Evolutionary conservation across 2,797 vertebrate species (phyloP).

Genomic region (Coccyzus lansbergi): DNA sequence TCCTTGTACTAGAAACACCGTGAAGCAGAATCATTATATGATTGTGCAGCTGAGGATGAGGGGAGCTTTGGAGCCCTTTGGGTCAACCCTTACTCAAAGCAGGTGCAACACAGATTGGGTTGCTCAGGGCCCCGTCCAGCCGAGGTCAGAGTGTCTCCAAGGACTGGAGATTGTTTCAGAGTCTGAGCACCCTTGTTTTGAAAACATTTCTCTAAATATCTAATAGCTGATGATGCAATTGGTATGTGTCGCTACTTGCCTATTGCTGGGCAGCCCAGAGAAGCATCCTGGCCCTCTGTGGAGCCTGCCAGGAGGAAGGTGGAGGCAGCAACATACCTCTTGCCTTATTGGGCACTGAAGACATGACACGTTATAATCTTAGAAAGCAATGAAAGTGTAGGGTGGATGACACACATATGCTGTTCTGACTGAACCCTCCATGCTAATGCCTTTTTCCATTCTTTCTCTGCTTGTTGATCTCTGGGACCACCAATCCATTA

Average conservation of each 20-base stretch:
- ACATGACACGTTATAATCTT: fast-evolving
- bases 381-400: background rate
- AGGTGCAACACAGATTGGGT: background rate
- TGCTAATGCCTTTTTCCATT: background rate
- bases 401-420: background rate
- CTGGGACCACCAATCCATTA: background rate
- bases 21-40: background rate
- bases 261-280: background rate
- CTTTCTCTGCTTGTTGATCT: background rate
- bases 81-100: background rate
- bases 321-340: background rate
- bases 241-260: background rate
- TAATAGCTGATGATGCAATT: background rate
- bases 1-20: background rate
- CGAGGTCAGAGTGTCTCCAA: background rate
- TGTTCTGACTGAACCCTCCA: background rate
- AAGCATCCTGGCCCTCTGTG: background rate
- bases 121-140: background rate
- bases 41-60: fast-evolving
- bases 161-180: background rate
- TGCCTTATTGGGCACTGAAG: background rate
- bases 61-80: background rate
- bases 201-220: background rate
- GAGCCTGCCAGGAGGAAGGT: background rate
- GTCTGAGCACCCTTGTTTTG: background rate